Base-by-base conservation (phyloP, 2,888 invertebrate genomes). In the Mystacides longicornis region DNA sequence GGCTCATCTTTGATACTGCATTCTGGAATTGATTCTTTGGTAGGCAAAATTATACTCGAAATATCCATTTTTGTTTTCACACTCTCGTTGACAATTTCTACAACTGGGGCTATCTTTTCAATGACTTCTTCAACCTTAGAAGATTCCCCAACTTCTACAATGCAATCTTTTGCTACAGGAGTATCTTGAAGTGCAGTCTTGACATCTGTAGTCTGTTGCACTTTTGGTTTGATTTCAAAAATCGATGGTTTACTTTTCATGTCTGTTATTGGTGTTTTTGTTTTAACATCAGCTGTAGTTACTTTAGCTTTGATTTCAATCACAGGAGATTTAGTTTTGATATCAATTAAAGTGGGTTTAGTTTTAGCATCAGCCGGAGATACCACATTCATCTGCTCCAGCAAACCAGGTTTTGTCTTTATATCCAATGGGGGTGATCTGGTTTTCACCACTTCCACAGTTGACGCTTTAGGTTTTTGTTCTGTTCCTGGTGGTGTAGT, bases 71-170 rank as follows among this genome's bases (percentile, higher is more conserved):
- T 81, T 0, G 75, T 70, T 42, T 69, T 69, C 0, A 66, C 62
- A 18, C 66, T 62, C 2, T 70, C 62, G 2, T 71, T 65, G 21
- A 72, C 31, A 46, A 63, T 65, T 43, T 60, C 63, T 22, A 19
- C 49, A 1, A 23, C 46, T 11, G 49, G 42, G n/a, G 31, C 71
- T 19, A 74, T 64, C 3, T 72, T 64, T 65, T 81, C 81, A 7
- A 79, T 76, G 64, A 83, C 82, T 52, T 82, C 81, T 54, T 54
- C 54, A 11, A 7, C 21, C 21, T 54, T 54, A 7, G 22, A 19
- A 19, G 20, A 18, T 19, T 42, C 45, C n/a, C 50, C 42, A 14
- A 23, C 47, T 54, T 54, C 23, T 49, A 27, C 48, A 27, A 51
- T 47, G 37, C 51, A 22, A 43, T 49, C 19, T 56, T 64, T 64